These are phyloP conservation scores for Machimus rusticus DNA, from an alignment of 2,888 invertebrate species.

Conservation along the genomic window DNA sequence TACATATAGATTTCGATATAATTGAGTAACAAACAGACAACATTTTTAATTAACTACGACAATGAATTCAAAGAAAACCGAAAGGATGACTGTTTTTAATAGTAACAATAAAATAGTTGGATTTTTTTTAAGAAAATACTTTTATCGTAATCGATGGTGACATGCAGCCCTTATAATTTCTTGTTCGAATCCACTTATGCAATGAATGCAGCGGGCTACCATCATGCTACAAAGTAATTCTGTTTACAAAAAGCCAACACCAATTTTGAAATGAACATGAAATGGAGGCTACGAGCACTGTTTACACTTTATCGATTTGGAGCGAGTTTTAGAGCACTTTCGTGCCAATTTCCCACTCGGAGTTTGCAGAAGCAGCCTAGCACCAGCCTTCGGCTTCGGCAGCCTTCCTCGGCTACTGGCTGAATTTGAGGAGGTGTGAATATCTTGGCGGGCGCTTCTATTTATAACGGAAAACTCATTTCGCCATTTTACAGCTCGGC, in stretches of 20 bases:
- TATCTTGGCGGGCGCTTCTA: not conserved
- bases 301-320: not conserved
- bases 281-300: not conserved
- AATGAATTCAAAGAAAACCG: too few species aligned
- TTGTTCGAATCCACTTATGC: not conserved
- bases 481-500: not conserved
- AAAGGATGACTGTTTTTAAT: too few species aligned
- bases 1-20: too few species aligned
- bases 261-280: not conserved
- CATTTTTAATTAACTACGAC: too few species aligned
- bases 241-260: not conserved
- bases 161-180: not conserved
- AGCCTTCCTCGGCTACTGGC: not conserved
- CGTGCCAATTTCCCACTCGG: not conserved
- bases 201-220: not conserved
- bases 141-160: not conserved
- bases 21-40: too few species aligned
- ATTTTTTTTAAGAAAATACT: not conserved
- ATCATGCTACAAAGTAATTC: not conserved
- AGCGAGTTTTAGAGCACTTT: not conserved
- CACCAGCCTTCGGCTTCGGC: not conserved
- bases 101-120: too few species aligned
- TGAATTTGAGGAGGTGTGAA: not conserved
- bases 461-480: not conserved
- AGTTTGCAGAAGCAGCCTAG: not conserved